Evolutionary conservation across 2,888 invertebrate genomes (phyloP), one percentile per base, ranked within the genome.

Genomic region (Cephus pygmeus): DNA sequence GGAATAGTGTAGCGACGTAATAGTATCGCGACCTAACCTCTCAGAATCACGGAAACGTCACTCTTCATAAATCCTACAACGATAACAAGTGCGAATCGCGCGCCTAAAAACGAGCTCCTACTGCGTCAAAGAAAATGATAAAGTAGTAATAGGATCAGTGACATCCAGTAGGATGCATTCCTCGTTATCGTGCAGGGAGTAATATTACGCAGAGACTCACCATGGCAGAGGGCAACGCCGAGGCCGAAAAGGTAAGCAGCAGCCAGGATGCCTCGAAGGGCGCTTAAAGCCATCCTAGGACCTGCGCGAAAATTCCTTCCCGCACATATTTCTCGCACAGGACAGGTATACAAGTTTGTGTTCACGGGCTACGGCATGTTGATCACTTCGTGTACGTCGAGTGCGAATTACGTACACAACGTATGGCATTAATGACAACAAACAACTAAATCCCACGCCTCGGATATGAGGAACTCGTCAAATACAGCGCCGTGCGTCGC

Each of bases 211-310:
- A 73, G 15, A 35, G 33, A 81, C 81, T 83, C 71, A 83, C 81
- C 83, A 81, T 81, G 69, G 77, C 81, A 82, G 80, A 69, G 73
- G 56, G 83, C 82, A 80, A 84, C 83, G 79, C 85, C 81, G 81
- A 81, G 81, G 84, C 85, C 83, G 36, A 84, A 76, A 77, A 87
- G 83, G 83, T 83, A 87, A 82, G 83, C 83, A 74, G 69, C 69
- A 81, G 84, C 84, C 77, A 88, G 80, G 79, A 86, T 83, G 82
- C 83, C 83, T 79, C 80, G 81, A 79, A 85, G 82, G 81, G 80
- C 86, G 80, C 82, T 83, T 79, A 85, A 83, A 83, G 85, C 87
- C 87, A 88, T 88, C 83, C 87, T 87, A 87, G 56, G 56, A 56
- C 56, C 56, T 56, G 56, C 56, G 56, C 56, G 23, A 56, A 56